Percentiles rank a stretch among this genome's conserved stretches.
Conservation (phyloP, 2,888 invertebrate species). For the Chrysina gloriosa region DNA sequence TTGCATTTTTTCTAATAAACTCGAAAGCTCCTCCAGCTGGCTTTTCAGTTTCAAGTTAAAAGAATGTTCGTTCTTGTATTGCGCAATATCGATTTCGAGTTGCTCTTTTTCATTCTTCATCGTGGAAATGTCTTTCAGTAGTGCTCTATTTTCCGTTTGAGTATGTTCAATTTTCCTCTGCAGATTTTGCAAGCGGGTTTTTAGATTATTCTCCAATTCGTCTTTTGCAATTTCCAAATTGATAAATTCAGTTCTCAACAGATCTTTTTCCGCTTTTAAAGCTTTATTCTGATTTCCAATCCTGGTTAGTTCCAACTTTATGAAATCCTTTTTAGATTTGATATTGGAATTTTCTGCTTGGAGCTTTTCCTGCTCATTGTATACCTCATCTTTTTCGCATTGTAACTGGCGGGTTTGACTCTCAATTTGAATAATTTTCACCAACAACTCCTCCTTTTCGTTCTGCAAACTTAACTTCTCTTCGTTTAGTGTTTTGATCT, state of each 20-base stretch:
- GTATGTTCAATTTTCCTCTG: neutral
- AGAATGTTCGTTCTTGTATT: neutral
- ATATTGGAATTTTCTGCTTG: slow-evolving; percentile 5
- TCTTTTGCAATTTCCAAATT: slow-evolving; percentile 14
- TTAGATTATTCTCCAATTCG: slow-evolving; percentile 19
- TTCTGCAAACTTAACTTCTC: neutral
- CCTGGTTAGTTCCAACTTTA: slow-evolving; percentile 10
- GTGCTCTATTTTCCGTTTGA: neutral
- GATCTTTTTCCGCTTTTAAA: slow-evolving; percentile 5
- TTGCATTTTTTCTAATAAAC: slow-evolving; percentile 12
- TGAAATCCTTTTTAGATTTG: neutral
- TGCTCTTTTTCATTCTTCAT: neutral
- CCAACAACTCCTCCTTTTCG: slow-evolving; percentile 26
- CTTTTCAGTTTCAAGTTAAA: slow-evolving; percentile 11
- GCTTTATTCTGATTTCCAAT: neutral
- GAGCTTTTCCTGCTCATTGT: slow-evolving; percentile 4
- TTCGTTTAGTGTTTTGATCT: slow-evolving; percentile 17
- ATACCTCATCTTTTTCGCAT: slow-evolving; percentile 17
- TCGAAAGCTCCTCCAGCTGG: neutral
- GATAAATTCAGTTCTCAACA: slow-evolving; percentile 1
- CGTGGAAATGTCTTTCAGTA: neutral
- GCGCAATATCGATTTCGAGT: neutral
- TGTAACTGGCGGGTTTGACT: neutral
- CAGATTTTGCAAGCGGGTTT: neutral
- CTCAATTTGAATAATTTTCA: slow-evolving; percentile 15